Evolutionary conservation across 2,113 vertebrate species (phyloP).

Genomic region (Hiodon alosoides): DNA sequence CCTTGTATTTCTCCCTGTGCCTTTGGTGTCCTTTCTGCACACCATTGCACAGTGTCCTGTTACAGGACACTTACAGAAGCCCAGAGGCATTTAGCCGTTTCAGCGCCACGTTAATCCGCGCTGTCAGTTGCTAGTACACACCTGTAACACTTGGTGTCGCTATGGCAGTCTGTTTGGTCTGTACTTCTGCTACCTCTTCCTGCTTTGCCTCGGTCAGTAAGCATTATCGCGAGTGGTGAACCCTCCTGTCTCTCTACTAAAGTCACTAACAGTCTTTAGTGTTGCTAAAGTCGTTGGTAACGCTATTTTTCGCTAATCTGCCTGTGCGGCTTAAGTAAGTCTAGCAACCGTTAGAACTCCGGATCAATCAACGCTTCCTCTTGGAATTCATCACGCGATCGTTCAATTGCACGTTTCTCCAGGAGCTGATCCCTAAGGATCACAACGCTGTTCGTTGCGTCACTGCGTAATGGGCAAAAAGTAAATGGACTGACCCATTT

Average conservation of each 20-base stretch:
- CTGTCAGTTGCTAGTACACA: slow-evolving; percentile 11
- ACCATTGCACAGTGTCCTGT: slow-evolving; percentile 6
- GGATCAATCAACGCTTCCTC: slow-evolving; percentile 13
- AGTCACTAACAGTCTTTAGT: neutral
- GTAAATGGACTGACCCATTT: too few species aligned
- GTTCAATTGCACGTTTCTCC: slow-evolving; percentile 6
- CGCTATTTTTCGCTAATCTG: slow-evolving; percentile 2
- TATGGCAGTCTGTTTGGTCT: neutral
- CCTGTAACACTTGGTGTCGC: neutral
- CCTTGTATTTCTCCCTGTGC: neutral
- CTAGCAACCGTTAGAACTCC: slow-evolving; percentile 7
- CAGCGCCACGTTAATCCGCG: slow-evolving; percentile 11
- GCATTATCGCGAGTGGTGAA: too few species aligned
- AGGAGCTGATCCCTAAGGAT: too few species aligned
- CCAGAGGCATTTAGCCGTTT: slow-evolving; percentile 4
- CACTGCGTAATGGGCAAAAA: too few species aligned
- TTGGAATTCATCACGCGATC: slow-evolving; percentile 1
- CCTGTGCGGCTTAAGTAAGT: slow-evolving; percentile 13
- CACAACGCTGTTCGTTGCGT: too few species aligned
- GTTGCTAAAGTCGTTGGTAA: neutral
- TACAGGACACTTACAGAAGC: neutral
- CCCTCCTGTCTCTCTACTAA: neutral
- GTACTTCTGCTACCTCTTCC: slow-evolving; percentile 1
- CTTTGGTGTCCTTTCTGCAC: slow-evolving; percentile 1
- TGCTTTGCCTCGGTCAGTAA: neutral